Percentiles rank a stretch among this genome's conserved stretches.
Evolutionary conservation across 2,113 vertebrate genomes (phyloP).

Genomic region (Athene noctua): DNA sequence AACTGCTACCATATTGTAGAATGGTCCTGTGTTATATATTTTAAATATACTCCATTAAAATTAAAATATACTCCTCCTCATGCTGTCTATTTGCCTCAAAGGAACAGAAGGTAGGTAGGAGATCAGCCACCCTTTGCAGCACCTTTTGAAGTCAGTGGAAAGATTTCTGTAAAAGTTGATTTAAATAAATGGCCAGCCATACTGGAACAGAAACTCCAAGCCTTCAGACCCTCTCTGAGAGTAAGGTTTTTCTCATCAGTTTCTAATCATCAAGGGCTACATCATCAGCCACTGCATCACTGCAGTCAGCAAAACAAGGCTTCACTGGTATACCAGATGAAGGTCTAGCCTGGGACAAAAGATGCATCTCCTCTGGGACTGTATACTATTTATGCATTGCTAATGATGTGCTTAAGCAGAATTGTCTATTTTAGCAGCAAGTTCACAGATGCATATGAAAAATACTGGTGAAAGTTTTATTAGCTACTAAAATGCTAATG

Average conservation of each 20-base stretch:
- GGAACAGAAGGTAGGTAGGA: not conserved
- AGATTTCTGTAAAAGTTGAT: not conserved
- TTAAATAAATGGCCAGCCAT: not conserved
- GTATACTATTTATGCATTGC: rapidly evolving
- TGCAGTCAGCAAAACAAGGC: not conserved
- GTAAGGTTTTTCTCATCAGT: not conserved
- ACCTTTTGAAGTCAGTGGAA: not conserved
- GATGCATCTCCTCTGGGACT: not conserved
- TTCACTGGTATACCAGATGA: not conserved
- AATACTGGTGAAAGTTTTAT: not conserved
- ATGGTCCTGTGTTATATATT: not conserved
- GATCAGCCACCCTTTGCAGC: not conserved
- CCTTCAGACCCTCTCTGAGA: not conserved
- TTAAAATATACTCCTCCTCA: not conserved
- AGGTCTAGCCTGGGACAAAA: not conserved
- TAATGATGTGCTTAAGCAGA: rapidly evolving
- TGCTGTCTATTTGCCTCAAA: not conserved
- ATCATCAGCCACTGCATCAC: not conserved
- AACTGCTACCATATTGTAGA: not conserved
- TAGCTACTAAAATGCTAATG: not conserved
- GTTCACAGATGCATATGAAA: not conserved
- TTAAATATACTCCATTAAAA: not conserved
- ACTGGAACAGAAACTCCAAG: not conserved
- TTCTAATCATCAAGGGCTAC: not conserved
- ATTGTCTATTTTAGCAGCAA: not conserved